Evolutionary conservation across 2,113 vertebrate genomes (phyloP).

Genomic region (Onychorhynchus coronatus): DNA sequence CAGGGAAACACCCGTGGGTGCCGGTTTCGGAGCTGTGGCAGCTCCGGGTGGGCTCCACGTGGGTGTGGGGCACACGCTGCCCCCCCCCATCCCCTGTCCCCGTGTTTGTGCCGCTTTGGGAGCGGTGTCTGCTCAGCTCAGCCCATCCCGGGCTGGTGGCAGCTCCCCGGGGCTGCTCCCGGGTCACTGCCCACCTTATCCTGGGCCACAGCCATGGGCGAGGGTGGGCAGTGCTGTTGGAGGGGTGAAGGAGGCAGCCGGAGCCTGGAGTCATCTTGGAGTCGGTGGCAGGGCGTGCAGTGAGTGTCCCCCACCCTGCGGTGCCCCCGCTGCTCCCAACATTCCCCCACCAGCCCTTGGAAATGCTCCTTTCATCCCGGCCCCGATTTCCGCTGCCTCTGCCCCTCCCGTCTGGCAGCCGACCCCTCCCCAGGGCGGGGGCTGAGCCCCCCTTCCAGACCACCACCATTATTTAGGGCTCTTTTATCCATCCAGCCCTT

Average conservation of each 20-base stretch:
- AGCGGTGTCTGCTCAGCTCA: accelerated
- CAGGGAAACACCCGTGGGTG: accelerated
- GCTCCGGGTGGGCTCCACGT: accelerated
- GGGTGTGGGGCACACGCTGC: neutral
- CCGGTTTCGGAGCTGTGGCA: neutral
- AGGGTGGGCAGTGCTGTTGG: accelerated
- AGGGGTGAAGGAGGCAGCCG: neutral
- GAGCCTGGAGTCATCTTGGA: neutral
- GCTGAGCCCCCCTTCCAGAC: neutral
- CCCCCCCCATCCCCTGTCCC: neutral
- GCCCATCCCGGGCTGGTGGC: accelerated
- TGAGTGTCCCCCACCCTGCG: neutral
- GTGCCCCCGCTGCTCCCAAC: neutral
- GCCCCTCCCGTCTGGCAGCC: accelerated
- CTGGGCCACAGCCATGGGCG: accelerated
- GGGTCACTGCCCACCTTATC: neutral
- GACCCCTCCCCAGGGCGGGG: neutral
- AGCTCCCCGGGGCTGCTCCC: accelerated
- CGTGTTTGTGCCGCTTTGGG: neutral
- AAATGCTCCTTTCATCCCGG: slow-evolving; percentile 20
- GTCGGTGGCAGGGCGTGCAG: accelerated
- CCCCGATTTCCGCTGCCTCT: neutral
- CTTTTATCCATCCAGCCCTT: slow-evolving; percentile 43
- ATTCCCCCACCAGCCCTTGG: slow-evolving; percentile 10
- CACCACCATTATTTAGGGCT: neutral